Evolutionary conservation across 2,797 vertebrate species (phyloP), one percentile per base, ranked within the genome.

Genomic region (Chiloscyllium punctatum): DNA sequence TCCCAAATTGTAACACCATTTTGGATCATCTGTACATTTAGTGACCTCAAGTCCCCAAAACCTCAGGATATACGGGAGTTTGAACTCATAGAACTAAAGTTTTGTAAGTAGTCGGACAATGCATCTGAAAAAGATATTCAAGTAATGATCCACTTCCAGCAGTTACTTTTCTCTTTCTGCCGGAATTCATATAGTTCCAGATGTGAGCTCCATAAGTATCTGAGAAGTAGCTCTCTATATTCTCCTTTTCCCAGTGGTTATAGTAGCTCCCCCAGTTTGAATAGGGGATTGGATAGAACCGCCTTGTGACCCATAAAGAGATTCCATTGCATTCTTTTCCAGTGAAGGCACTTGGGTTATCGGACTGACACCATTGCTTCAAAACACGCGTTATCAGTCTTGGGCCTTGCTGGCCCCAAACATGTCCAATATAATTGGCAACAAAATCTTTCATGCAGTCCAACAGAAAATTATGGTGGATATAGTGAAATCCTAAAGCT

Each of bases 101-200:
- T 91, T 62, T 91, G 87, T n/a, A 66, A 23, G 18, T 23, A 68
- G 57, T 68, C 68, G 33, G 88, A 91, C 88, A 91, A 37, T 91
- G n/a, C 88, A 11, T 37, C 33, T 68, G 57, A 91, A 91, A 91
- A 33, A 66, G 3, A 66, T 91, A 37, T 37, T 68, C 57, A 6
- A 66, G 2, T 68, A 91, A 91, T 90, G 88, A 90, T 33, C 88
- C 57, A 66, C 30, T 90, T 66, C 88, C 33, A 37, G 88, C 33
- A 68, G 37, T n/a, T n/a, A 68, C 0, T 37, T 91, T 84, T 48
- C 7, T 91, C n/a, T 66, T 91, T 33, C 3, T 66, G 18, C 6
- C 33, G 2, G 33, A 91, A 68, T 91, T 91, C 88, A 91, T 68
- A n/a, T 66, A 68, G 18, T 91, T 91, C 88, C 88, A 91, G 57